Conservation (phyloP, 2,797 vertebrate species). For the Pogonophryne albipinna region DNA sequence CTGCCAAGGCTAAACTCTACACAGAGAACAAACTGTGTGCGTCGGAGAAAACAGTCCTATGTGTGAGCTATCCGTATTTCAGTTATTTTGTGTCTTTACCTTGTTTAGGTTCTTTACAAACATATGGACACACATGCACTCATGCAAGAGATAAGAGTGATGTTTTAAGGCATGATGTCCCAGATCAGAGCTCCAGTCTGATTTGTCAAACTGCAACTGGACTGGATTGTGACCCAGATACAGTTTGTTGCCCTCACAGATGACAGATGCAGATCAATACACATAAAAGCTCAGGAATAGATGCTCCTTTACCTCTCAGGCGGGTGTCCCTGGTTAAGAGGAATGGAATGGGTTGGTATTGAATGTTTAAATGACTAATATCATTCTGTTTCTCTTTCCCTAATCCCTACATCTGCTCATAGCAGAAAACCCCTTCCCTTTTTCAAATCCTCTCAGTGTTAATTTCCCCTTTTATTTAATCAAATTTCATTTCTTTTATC, state of each 20-base stretch:
- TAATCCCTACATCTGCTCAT: background rate
- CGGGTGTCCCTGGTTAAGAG: constrained; percentile 23
- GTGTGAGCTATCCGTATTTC: background rate
- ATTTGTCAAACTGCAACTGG: constrained; percentile 35
- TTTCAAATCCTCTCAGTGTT: constrained; percentile 6
- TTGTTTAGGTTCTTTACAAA: background rate
- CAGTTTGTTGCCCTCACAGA: constrained; percentile 32
- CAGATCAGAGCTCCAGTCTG: constrained; percentile 14
- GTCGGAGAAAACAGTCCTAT: background rate
- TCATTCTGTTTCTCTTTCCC: constrained; percentile 1
- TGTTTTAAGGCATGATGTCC: background rate
- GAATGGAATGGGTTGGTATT: constrained; percentile 25
- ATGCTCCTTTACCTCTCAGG: constrained; percentile 22
- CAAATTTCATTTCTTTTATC: constrained; percentile 8
- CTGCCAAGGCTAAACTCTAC: constrained; percentile 3
- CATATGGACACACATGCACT: background rate
- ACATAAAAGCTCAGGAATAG: constrained; percentile 46
- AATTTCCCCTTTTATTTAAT: constrained; percentile 12
- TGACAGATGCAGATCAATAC: constrained; percentile 55
- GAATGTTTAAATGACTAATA: constrained; percentile 13
- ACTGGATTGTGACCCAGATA: constrained; percentile 63
- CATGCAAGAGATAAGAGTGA: no score
- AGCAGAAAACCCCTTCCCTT: background rate
- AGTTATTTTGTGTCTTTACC: background rate
- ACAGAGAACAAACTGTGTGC: background rate